Percentiles rank a stretch among this genome's conserved stretches.
Evolutionary conservation across 2,888 invertebrate species (phyloP).

Genomic region (Aproaerema taeniolella): DNA sequence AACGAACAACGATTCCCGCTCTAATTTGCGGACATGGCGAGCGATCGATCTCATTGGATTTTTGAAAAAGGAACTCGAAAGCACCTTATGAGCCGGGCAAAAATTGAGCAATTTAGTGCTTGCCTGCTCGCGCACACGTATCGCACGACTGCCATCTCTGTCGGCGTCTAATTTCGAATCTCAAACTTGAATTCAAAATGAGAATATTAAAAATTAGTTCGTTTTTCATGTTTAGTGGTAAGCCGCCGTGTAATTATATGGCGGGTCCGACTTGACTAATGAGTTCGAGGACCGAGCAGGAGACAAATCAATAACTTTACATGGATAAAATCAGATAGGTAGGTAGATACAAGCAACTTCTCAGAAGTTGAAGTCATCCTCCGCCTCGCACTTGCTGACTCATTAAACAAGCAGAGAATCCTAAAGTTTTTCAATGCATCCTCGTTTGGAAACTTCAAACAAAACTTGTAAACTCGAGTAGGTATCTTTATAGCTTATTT

Average conservation of each 20-base stretch:
- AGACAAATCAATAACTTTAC: constrained; percentile 30
- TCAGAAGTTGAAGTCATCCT: no score
- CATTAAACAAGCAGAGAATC: no score
- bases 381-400: no score
- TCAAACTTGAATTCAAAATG: constrained; percentile 42
- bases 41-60: constrained; percentile 76
- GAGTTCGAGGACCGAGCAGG: constrained; percentile 26
- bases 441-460: no score
- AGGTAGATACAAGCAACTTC: not conserved
- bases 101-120: constrained; percentile 74
- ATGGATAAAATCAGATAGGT: constrained; percentile 1
- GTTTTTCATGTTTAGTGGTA: constrained; percentile 35
- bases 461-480: no score
- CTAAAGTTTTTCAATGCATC: no score
- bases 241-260: constrained; percentile 29
- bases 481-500: no score
- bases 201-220: constrained; percentile 49
- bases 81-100: constrained; percentile 60
- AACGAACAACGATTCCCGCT: constrained; percentile 73
- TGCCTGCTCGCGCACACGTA: constrained; percentile 42
- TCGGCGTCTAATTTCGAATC: constrained; percentile 34
- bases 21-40: constrained; percentile 75
- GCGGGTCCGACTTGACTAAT: constrained; percentile 29
- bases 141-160: constrained; percentile 33
- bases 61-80: constrained; percentile 66